These are phyloP conservation scores for Circaetus cinerascens DNA, from an alignment of 2,113 vertebrate genomes.

Conservation along the genomic window DNA sequence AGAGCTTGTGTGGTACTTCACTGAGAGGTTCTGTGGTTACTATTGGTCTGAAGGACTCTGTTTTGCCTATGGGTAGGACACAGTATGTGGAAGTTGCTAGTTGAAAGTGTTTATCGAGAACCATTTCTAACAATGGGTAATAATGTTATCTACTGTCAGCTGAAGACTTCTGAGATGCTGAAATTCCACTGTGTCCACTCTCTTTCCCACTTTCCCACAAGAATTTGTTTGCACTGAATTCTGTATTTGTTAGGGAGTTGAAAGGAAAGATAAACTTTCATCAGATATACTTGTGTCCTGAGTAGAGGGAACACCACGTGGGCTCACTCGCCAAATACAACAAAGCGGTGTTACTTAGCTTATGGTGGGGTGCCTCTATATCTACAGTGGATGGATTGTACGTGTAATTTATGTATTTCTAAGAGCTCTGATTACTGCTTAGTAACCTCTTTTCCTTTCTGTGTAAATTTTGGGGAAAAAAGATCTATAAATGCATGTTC, in stretches of 20 bases:
- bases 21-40: rapidly evolving
- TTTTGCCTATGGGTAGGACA: background rate
- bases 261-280: background rate
- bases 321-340: background rate
- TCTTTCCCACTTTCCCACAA: background rate
- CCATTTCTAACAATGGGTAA: background rate
- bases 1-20: background rate
- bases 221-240: background rate
- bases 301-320: background rate
- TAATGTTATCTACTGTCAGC: background rate
- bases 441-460: background rate
- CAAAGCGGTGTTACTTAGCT: background rate
- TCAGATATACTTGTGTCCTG: background rate
- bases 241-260: background rate
- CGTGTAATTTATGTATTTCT: background rate
- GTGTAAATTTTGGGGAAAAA: background rate
- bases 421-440: background rate
- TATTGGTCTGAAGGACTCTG: background rate
- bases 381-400: background rate
- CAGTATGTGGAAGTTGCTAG: background rate
- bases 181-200: background rate
- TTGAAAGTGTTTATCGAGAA: background rate
- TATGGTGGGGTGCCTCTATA: background rate
- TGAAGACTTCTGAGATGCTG: background rate
- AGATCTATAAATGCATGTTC: background rate